phyloP scores from a whole-genome alignment of 2,888 invertebrate species.

The Tinea pellionella region DNA sequence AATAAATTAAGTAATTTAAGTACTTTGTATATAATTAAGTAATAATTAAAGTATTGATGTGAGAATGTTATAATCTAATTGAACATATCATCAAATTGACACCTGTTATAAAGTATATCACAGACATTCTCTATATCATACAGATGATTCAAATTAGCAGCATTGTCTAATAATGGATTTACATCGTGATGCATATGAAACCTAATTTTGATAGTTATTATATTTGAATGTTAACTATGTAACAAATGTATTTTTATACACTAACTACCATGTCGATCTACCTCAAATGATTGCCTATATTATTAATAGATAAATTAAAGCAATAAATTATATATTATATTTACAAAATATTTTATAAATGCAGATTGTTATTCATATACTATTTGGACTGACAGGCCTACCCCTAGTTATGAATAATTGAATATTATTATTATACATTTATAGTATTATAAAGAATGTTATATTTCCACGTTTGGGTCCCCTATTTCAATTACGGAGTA shows the following conservation, averaged over 20 bases:
- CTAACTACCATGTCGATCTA: slow-evolving; percentile 54
- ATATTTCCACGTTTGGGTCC: not conserved
- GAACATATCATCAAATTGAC: slow-evolving; percentile 35
- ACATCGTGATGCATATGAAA: slow-evolving; percentile 19
- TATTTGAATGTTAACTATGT: slow-evolving; percentile 65
- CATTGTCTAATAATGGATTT: not conserved
- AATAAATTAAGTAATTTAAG: slow-evolving; percentile 24
- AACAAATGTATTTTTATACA: slow-evolving; percentile 68
- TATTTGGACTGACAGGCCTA: slow-evolving; percentile 10
- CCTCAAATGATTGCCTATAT: slow-evolving; percentile 50
- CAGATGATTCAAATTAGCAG: not conserved
- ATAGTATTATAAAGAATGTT: not conserved
- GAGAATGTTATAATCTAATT: slow-evolving; percentile 27
- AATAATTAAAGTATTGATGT: slow-evolving; percentile 1
- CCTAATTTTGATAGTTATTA: slow-evolving; percentile 64
- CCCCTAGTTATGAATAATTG: slow-evolving; percentile 8
- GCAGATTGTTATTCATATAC: not conserved
- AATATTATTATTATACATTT: slow-evolving; percentile 9
- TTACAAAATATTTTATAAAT: slow-evolving; percentile 3
- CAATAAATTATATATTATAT: slow-evolving; percentile 16
- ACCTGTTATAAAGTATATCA: not conserved
- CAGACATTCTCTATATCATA: not conserved
- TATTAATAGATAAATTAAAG: slow-evolving; percentile 14
- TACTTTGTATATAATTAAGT: slow-evolving; percentile 42
- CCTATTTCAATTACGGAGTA: not conserved